Conservation (phyloP, 2,113 vertebrate species). For the Cinclus mexicanus region DNA sequence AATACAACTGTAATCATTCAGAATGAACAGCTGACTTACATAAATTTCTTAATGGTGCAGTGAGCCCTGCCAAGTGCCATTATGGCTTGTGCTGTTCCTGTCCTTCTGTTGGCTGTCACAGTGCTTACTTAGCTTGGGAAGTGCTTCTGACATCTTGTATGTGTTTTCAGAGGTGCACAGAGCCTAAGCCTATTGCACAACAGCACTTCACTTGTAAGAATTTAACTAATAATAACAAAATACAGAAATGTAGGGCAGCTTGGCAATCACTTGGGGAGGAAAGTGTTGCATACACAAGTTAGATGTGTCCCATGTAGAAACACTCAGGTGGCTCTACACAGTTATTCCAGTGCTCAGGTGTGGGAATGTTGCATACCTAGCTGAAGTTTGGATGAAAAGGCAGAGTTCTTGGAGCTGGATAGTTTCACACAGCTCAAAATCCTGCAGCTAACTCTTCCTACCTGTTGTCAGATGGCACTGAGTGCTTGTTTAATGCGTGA, state of each 20-base stretch:
- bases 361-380: too few species aligned
- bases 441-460: neutral
- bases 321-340: neutral
- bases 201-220: neutral
- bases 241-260: neutral
- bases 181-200: neutral
- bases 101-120: neutral
- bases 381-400: neutral
- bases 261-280: neutral
- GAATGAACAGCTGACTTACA: neutral
- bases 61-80: neutral
- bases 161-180: neutral
- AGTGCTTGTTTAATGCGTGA: neutral
- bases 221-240: neutral
- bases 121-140: neutral
- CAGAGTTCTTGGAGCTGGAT: neutral
- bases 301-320: neutral
- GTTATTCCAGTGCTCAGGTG: neutral
- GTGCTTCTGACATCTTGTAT: neutral
- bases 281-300: neutral
- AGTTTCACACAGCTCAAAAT: neutral
- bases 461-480: neutral
- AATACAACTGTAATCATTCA: neutral
- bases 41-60: neutral
- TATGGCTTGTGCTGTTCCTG: neutral